Conservation (phyloP, 2,888 invertebrate species). For the Hypena proboscidalis region DNA sequence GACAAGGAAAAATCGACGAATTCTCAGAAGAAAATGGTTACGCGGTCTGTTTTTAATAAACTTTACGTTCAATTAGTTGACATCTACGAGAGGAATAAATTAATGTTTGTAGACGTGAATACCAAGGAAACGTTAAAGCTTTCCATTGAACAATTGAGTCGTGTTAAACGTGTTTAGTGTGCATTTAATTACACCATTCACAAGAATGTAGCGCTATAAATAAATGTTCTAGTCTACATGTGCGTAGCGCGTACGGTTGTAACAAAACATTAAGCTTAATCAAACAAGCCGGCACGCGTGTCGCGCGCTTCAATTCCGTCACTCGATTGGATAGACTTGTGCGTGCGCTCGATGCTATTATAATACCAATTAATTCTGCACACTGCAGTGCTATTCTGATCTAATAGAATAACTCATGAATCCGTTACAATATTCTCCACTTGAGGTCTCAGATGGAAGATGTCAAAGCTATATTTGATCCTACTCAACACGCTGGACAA, state of each 20-base stretch:
- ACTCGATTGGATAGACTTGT: conserved; percentile 30
- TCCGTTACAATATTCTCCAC: too few species aligned
- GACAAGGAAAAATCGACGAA: too few species aligned
- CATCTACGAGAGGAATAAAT: background rate
- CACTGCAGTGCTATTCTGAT: conserved; percentile 13
- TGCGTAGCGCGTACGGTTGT: conserved; percentile 16
- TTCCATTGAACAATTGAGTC: conserved; percentile 14
- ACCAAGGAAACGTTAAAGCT: conserved; percentile 10
- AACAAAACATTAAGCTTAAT: conserved; percentile 31
- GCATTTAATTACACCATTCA: conserved; percentile 28
- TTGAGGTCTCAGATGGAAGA: too few species aligned
- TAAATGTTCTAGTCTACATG: conserved; percentile 22
- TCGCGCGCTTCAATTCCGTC: conserved; percentile 26
- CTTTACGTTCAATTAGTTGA: background rate
- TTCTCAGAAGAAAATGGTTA: background rate
- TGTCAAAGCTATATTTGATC: too few species aligned
- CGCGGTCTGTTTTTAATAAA: background rate
- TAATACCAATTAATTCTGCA: conserved; percentile 19
- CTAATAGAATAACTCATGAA: too few species aligned
- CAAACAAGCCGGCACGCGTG: conserved; percentile 26
- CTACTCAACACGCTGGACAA: too few species aligned
- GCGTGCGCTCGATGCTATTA: conserved; percentile 26
- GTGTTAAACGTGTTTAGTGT: conserved; percentile 16
- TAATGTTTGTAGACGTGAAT: conserved; percentile 5
- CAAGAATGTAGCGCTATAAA: conserved; percentile 25